Evolutionary conservation across 2,888 invertebrate genomes (phyloP), one percentile per base, ranked within the genome.

Genomic region (Slavum lentiscoides): DNA sequence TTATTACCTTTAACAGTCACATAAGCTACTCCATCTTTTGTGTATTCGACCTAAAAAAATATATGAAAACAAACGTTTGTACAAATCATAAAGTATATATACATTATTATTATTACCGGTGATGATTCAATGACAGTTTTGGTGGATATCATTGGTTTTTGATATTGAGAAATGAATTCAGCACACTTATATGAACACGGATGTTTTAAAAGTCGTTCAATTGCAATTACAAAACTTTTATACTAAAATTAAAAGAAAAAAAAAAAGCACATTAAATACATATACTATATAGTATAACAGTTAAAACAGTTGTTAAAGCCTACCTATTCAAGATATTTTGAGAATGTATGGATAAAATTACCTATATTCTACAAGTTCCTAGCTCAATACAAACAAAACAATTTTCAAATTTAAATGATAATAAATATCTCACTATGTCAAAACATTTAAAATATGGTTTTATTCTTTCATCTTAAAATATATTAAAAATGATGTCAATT

Each of bases 81-180:
- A 49, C 1, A 49, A 11, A 11, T 49, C 49, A 64, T 1, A 74
- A 15, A 53, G 23, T 49, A 69, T 30, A 58, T 55, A 66, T 0
- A 62, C 30, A 39, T 21, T 49, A 64, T 64, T 19, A 4, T 77
- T 84, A 85, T 84, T 84, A 89, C 88, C 84, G 86, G 90, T 19
- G 92, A 91, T 80, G 93, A 89, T 84, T 91, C 90, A 74, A 89
- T 85, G 9, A 89, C 88, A 85, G 89, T 89, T 21, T 88, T 89
- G 85, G 77, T 83, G 0, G 83, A 87, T 83, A 89, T 86, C 62
- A 93, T 85, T 0, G 89, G 87, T 85, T 89, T 91, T 83, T 92
- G 88, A 85, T 89, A 94, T 83, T 91, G 88, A 84, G 91, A 89
- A 84, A 97, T 90, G 84, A 94, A 94, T 64, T 93, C 92, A 86